phyloP scores from a whole-genome alignment of 2,888 invertebrate species.

The Aspidiotus destructor region DNA sequence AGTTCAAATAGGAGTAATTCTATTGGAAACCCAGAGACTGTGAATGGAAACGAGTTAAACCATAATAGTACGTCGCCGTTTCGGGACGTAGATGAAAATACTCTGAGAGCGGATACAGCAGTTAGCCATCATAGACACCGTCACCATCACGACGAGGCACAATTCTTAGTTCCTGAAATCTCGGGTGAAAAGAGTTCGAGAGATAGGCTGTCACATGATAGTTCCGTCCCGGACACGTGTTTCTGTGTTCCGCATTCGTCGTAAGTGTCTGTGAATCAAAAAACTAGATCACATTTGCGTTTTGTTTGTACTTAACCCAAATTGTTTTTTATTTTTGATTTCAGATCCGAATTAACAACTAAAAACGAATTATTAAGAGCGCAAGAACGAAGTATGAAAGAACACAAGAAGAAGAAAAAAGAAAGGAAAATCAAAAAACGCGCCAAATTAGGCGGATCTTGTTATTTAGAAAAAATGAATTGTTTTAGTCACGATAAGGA shows the following conservation, averaged over 20 bases:
- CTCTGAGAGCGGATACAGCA: too few relatives aligned
- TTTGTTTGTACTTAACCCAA: background rate
- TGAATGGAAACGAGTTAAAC: too few relatives aligned
- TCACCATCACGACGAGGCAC: constrained; percentile 14
- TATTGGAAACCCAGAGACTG: background rate
- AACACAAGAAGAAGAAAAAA: constrained; percentile 66
- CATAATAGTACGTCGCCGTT: too few relatives aligned
- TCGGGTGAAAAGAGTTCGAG: background rate
- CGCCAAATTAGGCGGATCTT: constrained; percentile 71
- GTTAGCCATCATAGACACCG: constrained; percentile 9
- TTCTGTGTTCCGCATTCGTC: constrained; percentile 57
- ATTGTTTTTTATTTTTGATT: too few relatives aligned
- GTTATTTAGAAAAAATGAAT: constrained; percentile 85
- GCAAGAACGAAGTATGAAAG: constrained; percentile 63
- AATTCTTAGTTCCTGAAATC: background rate
- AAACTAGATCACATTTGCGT: too few relatives aligned
- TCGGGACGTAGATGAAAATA: too few relatives aligned
- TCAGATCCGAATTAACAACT: background rate
- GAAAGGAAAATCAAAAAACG: constrained; percentile 68
- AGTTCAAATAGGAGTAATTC: background rate
- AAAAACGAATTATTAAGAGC: constrained; percentile 57
- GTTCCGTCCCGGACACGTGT: constrained; percentile 46
- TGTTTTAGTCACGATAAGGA: constrained; percentile 92
- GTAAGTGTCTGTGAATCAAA: constrained; percentile 41
- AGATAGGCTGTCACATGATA: background rate